A percentile compares a stretch with the other conserved stretches of the same genome.
Conservation (phyloP, 2,888 invertebrate species). For the Baccha elongata region DNA sequence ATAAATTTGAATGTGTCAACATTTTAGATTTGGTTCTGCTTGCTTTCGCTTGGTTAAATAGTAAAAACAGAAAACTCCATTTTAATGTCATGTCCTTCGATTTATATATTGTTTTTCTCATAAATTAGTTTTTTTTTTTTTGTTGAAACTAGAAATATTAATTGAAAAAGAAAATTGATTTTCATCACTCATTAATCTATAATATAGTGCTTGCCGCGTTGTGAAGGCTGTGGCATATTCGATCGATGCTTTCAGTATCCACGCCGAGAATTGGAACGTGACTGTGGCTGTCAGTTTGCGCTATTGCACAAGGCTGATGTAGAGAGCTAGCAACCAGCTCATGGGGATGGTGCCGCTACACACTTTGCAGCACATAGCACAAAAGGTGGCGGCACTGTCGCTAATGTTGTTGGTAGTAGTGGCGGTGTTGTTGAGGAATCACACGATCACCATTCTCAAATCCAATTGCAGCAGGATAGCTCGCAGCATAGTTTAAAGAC, state of each 20-base stretch:
- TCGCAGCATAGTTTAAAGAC: constrained; percentile 76
- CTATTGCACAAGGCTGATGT: constrained; percentile 92
- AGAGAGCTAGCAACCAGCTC: constrained; percentile 84
- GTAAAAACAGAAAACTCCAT: constrained; percentile 20
- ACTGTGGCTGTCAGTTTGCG: constrained; percentile 95
- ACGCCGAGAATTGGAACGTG: constrained; percentile 88
- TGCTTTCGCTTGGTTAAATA: constrained; percentile 67
- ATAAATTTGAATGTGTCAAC: constrained; percentile 21
- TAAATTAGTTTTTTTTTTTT: constrained; percentile 43
- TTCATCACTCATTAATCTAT: constrained; percentile 66
- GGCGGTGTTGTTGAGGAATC: constrained; percentile 50
- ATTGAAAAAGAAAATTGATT: constrained; percentile 51
- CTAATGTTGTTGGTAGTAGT: constrained; percentile 74
- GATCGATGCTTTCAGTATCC: constrained; percentile 95
- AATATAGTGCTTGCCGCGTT: constrained; percentile 84
- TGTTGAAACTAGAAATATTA: constrained; percentile 10
- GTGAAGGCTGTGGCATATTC: constrained; percentile 93
- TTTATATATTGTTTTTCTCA: constrained; percentile 20
- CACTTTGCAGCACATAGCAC: constrained; percentile 79
- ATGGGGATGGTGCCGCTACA: constrained; percentile 77
- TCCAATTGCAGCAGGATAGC: constrained; percentile 62
- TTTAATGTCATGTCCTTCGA: constrained; percentile 34
- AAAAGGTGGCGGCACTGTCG: constrained; percentile 77
- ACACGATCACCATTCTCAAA: constrained; percentile 65
- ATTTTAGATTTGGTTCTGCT: constrained; percentile 56